Conservation (phyloP, 2,113 vertebrate genomes). For the Pangasianodon hypophthalmus region DNA sequence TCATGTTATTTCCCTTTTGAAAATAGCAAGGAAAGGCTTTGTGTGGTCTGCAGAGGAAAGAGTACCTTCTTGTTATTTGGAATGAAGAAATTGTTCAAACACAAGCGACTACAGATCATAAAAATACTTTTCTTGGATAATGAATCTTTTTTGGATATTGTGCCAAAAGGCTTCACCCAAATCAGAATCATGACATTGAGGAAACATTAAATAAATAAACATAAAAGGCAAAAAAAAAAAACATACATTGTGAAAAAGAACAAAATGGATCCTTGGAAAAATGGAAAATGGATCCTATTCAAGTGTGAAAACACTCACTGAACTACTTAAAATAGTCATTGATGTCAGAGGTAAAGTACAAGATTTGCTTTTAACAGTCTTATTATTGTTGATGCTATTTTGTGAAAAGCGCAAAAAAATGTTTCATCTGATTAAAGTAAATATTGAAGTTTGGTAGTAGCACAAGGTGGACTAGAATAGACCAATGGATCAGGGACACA, state of each 20-base stretch:
- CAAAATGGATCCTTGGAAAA: background rate
- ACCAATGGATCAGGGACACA: conserved; percentile 64
- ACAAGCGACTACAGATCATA: background rate
- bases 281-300: background rate
- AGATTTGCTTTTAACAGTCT: background rate
- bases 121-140: too few species aligned
- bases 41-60: background rate
- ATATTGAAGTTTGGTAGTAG: conserved; percentile 25
- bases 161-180: background rate
- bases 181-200: background rate
- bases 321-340: background rate
- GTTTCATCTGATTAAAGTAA: conserved; percentile 9
- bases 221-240: background rate
- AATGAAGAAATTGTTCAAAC: background rate
- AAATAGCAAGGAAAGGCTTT: background rate
- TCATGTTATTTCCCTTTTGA: background rate
- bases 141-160: background rate
- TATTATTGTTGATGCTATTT: conserved; percentile 8
- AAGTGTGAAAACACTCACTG: conserved; percentile 2
- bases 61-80: background rate
- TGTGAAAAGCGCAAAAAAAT: conserved; percentile 20
- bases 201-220: background rate
- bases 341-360: background rate
- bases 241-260: background rate
- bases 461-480: conserved; percentile 68